Conservation (phyloP, 2,113 vertebrate genomes). For the Vulpes ferrilata region DNA sequence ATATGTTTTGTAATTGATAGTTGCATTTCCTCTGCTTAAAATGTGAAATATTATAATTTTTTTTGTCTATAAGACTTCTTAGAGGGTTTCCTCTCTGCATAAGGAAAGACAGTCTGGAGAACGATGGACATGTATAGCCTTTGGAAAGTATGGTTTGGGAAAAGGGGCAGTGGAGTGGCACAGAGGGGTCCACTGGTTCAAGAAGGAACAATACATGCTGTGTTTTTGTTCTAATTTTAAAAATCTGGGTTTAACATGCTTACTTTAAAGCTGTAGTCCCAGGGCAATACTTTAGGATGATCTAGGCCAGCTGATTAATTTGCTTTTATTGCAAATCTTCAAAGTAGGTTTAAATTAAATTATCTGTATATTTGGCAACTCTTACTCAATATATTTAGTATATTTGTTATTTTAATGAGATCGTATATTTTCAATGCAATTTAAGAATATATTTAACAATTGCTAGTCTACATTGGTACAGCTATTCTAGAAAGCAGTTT, state of each 20-base stretch:
- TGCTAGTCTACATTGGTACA: neutral
- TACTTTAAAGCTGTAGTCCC: neutral
- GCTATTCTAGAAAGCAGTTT: neutral
- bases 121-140: neutral
- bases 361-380: conserved; percentile 12
- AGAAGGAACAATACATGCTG: neutral
- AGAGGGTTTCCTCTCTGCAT: neutral
- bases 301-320: neutral
- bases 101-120: neutral
- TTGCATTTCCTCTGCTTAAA: neutral
- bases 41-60: neutral
- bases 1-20: neutral
- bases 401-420: conserved; percentile 44
- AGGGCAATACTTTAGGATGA: neutral
- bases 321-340: conserved; percentile 27
- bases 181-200: neutral
- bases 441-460: conserved; percentile 43
- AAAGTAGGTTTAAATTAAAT: conserved; percentile 18
- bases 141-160: neutral
- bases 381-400: conserved; percentile 28
- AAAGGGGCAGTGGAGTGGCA: neutral
- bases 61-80: neutral
- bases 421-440: conserved; percentile 31
- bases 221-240: neutral
- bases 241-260: neutral